These are phyloP conservation scores for Panthera leo DNA, from an alignment of 2,113 vertebrate genomes.

Conservation along the genomic window DNA sequence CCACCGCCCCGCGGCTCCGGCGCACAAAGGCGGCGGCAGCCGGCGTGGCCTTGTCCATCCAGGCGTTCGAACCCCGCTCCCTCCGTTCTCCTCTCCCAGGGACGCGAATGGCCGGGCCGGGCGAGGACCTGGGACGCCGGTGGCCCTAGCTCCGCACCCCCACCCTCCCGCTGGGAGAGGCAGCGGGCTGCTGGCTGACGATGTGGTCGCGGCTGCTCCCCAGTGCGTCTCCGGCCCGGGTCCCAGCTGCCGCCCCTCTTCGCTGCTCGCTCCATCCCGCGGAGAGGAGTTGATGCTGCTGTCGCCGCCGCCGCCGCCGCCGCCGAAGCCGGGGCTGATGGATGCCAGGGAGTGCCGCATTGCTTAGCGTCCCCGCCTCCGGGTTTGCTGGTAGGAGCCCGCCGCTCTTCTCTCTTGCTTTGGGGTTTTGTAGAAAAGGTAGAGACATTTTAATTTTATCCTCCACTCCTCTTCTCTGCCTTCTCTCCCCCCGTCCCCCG, in stretches of 20 bases:
- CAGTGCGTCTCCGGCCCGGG: slow-evolving; percentile 19
- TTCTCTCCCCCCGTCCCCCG: background rate
- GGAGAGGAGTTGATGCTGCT: slow-evolving; percentile 78
- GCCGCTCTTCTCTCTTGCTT: slow-evolving; percentile 51
- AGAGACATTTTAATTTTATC: slow-evolving; percentile 38
- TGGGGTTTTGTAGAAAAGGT: slow-evolving; percentile 11
- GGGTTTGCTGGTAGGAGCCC: slow-evolving; percentile 77
- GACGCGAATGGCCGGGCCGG: slow-evolving; percentile 23
- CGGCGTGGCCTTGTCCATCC: background rate
- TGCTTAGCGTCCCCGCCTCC: slow-evolving; percentile 80
- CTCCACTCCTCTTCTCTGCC: background rate
- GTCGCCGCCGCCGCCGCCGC: slow-evolving; percentile 55
- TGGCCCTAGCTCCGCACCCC: background rate
- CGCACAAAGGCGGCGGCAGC: slow-evolving; percentile 67
- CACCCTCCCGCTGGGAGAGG: background rate
- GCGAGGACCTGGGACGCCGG: slow-evolving; percentile 17
- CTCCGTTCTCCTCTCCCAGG: background rate
- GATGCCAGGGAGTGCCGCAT: slow-evolving; percentile 90
- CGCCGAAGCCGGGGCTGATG: slow-evolving; percentile 84
- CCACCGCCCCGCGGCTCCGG: background rate
- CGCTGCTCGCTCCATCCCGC: background rate
- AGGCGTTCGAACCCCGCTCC: background rate
- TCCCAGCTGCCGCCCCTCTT: background rate
- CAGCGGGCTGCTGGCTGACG: background rate
- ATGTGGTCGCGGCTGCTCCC: slow-evolving; percentile 6